Percentiles rank a stretch among this genome's conserved stretches.
Evolutionary conservation across 2,113 vertebrate species (phyloP).

Genomic region (Pseudorhombus dupliciocellatus): DNA sequence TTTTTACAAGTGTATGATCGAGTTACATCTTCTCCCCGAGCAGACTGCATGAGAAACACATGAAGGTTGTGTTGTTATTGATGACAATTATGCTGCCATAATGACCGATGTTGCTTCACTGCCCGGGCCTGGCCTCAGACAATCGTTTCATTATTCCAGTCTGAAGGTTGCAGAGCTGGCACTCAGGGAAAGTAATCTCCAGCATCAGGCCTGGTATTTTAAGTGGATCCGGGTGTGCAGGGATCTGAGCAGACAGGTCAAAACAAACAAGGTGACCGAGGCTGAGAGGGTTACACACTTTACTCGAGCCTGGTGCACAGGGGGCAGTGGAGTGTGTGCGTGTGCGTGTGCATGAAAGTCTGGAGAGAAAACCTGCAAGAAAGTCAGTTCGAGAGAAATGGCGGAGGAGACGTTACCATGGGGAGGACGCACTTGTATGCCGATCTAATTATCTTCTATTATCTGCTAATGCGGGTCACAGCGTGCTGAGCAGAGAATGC

Average conservation of each 20-base stretch:
- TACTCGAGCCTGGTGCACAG: not conserved
- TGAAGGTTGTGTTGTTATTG: no score
- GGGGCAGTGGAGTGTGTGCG: not conserved
- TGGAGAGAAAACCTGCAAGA: not conserved
- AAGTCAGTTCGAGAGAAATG: not conserved
- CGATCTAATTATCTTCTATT: constrained; percentile 19
- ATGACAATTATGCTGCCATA: not conserved
- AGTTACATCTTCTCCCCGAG: no score
- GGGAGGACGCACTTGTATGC: no score
- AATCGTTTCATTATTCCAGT: not conserved
- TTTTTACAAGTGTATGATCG: no score
- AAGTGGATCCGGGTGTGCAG: constrained; percentile 55
- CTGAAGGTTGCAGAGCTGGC: not conserved
- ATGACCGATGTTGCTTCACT: not conserved
- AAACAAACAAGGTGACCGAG: constrained; percentile 37
- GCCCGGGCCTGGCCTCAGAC: not conserved
- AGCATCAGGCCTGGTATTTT: constrained; percentile 40
- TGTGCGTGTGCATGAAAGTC: not conserved
- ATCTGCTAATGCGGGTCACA: constrained; percentile 48
- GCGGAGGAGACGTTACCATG: not conserved
- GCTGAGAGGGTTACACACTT: not conserved
- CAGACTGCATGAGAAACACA: no score
- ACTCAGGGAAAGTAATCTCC: constrained; percentile 14
- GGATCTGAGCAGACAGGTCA: constrained; percentile 19
- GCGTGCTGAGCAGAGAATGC: not conserved